Percentiles rank a stretch among this genome's conserved stretches.
phyloP scores from a whole-genome alignment of 1,140 invertebrate species.

The Carcinoscorpius rotundicauda region DNA sequence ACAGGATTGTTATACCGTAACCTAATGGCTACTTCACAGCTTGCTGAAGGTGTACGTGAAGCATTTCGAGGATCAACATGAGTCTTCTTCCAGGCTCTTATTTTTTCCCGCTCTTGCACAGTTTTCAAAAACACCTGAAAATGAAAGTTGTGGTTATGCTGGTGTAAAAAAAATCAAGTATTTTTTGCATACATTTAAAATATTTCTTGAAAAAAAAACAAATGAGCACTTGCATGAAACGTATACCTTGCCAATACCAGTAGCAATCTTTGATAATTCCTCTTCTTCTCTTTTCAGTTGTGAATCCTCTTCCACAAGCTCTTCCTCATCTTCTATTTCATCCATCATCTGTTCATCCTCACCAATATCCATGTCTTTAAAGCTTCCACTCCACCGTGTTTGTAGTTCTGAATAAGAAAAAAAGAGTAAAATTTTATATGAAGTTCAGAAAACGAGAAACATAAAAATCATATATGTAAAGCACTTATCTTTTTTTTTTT shows the following conservation, averaged over 20 bases:
- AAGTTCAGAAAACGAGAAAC: too few species aligned
- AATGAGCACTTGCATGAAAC: too few species aligned
- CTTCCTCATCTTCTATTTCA: slow-evolving; percentile 53
- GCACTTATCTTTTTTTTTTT: too few species aligned
- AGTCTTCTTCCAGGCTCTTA: slow-evolving; percentile 72
- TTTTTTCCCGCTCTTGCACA: slow-evolving; percentile 84
- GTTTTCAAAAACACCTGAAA: slow-evolving; percentile 63
- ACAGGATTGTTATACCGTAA: slow-evolving; percentile 93
- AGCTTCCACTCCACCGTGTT: slow-evolving; percentile 78
- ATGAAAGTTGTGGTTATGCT: not conserved
- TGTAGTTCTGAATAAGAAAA: slow-evolving; percentile 39
- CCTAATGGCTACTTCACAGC: slow-evolving; percentile 71
- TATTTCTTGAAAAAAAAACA: too few species aligned
- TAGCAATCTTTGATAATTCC: slow-evolving; percentile 80
- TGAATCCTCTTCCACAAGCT: slow-evolving; percentile 35
- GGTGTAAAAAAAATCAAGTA: too few species aligned
- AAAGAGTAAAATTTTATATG: too few species aligned
- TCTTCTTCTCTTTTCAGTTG: slow-evolving; percentile 65
- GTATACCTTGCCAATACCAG: slow-evolving; percentile 79
- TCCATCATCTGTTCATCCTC: slow-evolving; percentile 23
- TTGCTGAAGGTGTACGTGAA: slow-evolving; percentile 87
- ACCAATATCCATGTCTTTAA: slow-evolving; percentile 52
- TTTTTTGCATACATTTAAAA: too few species aligned
- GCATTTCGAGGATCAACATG: slow-evolving; percentile 95
- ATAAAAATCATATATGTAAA: too few species aligned